Base-by-base conservation (phyloP, 2,888 invertebrate genomes). In the Pseudeuparius sepicola region DNA sequence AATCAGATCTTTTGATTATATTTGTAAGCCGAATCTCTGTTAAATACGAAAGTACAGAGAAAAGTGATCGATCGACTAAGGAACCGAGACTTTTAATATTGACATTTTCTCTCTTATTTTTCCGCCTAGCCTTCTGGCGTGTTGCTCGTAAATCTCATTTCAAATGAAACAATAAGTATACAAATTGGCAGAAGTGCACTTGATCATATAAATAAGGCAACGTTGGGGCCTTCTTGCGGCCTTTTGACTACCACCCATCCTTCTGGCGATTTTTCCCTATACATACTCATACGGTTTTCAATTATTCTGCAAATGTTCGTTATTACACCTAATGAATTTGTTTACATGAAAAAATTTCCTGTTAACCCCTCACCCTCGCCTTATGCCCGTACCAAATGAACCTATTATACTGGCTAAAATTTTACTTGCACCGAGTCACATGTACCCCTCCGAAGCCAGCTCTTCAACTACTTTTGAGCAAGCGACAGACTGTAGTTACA, bases 341-440 rank as follows among this genome's bases (percentile, higher is more conserved):
- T 32, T 32, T 27, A 32, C 24, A 25, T 28, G 25, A 32, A 32
- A 32, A 34, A 29, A 36, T 34, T 31, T 13, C 31, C 26, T 6
- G 12, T 33, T 33, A 9, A 12, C 13, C 27, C 29, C 29, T 29
- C 11, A 33, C 31, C 34, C 34, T 33, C 32, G 34, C 14, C n/a
- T 24, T 31, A 32, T 34, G 34, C 31, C 34, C 29, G 31, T 34
- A 34, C 30, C 34, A 34, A 34, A 17, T 29, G 34, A 34, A 32
- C 34, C 34, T 34, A n/a, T n/a, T n/a, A 27, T 33, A 33, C 11
- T 13, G 11, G 26, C 26, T 29, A 33, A 11, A 33, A 33, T 33
- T 31, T 33, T 14, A 12, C 9, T 11, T 34, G 34, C 34, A 34
- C 31, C 34, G 24, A 32, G 25, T 32, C 25, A 26, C 32, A 11